Percentiles rank a stretch among this genome's conserved stretches.
phyloP scores from a whole-genome alignment of 2,888 invertebrate species.

The Endomychus coccineus region DNA sequence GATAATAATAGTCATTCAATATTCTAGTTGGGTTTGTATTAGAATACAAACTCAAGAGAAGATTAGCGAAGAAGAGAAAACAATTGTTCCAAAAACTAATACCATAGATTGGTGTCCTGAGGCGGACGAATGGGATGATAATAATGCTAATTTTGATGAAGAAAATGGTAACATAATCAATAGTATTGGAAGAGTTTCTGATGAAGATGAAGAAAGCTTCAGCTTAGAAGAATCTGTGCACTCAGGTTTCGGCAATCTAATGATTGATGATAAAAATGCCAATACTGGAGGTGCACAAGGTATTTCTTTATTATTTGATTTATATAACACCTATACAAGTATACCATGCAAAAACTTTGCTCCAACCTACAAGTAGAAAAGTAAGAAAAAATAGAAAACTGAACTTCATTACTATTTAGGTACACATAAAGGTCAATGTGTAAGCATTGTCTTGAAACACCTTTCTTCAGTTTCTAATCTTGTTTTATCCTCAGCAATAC shows the following conservation, averaged over 20 bases:
- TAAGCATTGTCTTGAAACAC: too few relatives aligned
- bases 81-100: constrained; percentile 20
- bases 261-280: constrained; percentile 50
- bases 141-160: constrained; percentile 51
- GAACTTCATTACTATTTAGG: too few relatives aligned
- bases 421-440: too few relatives aligned
- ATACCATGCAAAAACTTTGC: too few relatives aligned
- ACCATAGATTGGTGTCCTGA: constrained; percentile 62
- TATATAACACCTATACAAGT: too few relatives aligned
- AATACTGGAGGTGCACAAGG: constrained; percentile 47
- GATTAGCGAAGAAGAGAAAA: constrained; percentile 20
- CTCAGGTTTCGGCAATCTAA: constrained; percentile 52
- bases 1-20: not conserved
- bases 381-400: too few relatives aligned
- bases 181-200: constrained; percentile 37
- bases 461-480: too few relatives aligned
- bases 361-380: too few relatives aligned
- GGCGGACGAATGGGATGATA: constrained; percentile 51
- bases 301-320: too few relatives aligned
- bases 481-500: too few relatives aligned
- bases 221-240: constrained; percentile 46
- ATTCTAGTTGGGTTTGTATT: constrained; percentile 66
- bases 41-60: constrained; percentile 62
- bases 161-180: constrained; percentile 65
- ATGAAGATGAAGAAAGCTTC: constrained; percentile 43